Conservation (phyloP, 1,140 invertebrate genomes). For the Drosophila eugracilis region DNA sequence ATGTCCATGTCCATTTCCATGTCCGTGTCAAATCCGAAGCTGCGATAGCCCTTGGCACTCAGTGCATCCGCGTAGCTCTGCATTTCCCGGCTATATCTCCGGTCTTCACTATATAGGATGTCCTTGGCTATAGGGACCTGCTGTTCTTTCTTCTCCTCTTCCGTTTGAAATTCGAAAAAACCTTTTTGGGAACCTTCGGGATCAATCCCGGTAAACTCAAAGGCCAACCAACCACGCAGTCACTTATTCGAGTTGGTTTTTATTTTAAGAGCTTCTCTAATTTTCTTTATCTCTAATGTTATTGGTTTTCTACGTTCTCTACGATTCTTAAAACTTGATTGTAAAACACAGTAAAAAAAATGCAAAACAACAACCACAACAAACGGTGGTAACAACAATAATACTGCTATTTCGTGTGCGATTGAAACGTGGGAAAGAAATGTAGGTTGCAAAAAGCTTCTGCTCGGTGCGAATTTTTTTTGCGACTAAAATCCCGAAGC, state of each 20-base stretch:
- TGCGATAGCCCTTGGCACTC: constrained; percentile 77
- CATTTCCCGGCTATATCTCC: constrained; percentile 43
- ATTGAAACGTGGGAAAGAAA: constrained; percentile 14
- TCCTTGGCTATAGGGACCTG: constrained; percentile 9
- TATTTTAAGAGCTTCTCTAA: no score
- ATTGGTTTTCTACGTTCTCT: background rate
- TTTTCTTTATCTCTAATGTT: background rate
- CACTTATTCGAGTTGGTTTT: no score
- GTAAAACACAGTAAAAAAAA: constrained; percentile 28
- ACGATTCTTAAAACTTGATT: constrained; percentile 9
- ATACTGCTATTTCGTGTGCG: constrained; percentile 65
- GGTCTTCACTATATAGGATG: constrained; percentile 3
- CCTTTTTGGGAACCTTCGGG: constrained; percentile 15
- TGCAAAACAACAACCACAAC: constrained; percentile 40
- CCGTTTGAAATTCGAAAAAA: constrained; percentile 1
- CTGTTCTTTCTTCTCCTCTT: background rate
- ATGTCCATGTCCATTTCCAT: constrained; percentile 83
- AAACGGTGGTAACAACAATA: constrained; percentile 45
- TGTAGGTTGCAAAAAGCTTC: background rate
- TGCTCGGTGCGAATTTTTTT: constrained; percentile 55
- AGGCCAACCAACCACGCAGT: background rate
- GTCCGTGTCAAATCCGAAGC: constrained; percentile 83
- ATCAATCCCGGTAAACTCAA: background rate
- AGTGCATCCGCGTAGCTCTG: constrained; percentile 80
- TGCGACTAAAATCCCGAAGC: constrained; percentile 44